Evolutionary conservation across 2,888 invertebrate genomes (phyloP).

Genomic region (Stenichneumon culpator): DNA sequence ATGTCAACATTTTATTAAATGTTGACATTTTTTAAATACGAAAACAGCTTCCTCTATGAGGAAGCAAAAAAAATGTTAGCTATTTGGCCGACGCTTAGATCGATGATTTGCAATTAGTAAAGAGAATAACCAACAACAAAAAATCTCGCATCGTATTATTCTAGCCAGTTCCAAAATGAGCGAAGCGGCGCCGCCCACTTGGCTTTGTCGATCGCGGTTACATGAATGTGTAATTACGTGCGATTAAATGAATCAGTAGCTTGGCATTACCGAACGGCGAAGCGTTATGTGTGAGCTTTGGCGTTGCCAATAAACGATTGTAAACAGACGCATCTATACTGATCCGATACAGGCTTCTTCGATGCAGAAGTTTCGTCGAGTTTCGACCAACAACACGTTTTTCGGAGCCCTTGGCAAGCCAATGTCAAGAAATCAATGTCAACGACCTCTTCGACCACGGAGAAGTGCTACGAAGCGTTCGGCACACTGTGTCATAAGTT

Average conservation of each 20-base stretch:
- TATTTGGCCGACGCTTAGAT: not conserved
- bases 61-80: not conserved
- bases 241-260: constrained; percentile 57
- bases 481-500: not conserved
- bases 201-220: constrained; percentile 53
- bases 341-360: constrained; percentile 2
- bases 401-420: not conserved
- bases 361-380: not conserved
- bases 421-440: not conserved
- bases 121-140: constrained; percentile 3
- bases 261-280: constrained; percentile 53
- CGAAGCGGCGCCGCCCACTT: constrained; percentile 60
- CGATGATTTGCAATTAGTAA: not conserved
- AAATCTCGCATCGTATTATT: constrained; percentile 1
- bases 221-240: constrained; percentile 66
- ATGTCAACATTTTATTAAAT: too few relatives aligned
- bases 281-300: constrained; percentile 29
- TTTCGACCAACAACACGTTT: constrained; percentile 13
- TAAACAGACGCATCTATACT: not conserved
- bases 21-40: too few relatives aligned
- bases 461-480: not conserved
- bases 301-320: constrained; percentile 37
- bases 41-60: not conserved
- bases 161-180: constrained; percentile 49
- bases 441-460: not conserved